Base-by-base conservation (phyloP, 2,888 invertebrate species). In the Balanococcus diminutus region DNA sequence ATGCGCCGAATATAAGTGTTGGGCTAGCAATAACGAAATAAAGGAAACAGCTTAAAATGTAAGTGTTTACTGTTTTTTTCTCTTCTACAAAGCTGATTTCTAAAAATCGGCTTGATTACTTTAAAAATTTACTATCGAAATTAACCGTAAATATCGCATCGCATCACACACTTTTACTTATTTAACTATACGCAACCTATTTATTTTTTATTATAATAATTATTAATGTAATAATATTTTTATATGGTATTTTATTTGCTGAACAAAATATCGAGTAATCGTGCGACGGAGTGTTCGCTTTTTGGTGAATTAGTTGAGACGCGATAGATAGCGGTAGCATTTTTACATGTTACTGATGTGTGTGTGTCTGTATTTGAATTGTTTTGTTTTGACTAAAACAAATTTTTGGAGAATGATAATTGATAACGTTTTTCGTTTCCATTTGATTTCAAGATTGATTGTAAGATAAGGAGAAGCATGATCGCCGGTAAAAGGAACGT, bases 11-110 rank as follows among this genome's bases (percentile, higher is more conserved):
- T 75, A 16, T 75, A 32, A 75, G 32, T 75, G 32, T 22, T 16
- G 75, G 75, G 75, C 31, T 75, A 32, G 75, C 75, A 32, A n/a
- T 75, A 75, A 14, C 75, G 75, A 75, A 31, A 75, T 32, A 75
- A 75, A 75, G 75, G 75, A 75, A 75, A 75, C 75, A n/a, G 31
- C 75, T 75, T 32, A 16, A 75, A 75, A 75, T 75, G 75, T 75
- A 75, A 75, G 75, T 75, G 75, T 36, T 75, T 75, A 22, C 19
- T n/a, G 9, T 8, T 75, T 75, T 67, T 67, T 75, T 75, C n/a
- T 75, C 32, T 19, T 25, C 1, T 75, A 32, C 9, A 14, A 67
- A 67, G 67, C 36, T 32, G 75, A 75, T 75, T 75, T 75, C 1
- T 32, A n/a, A 75, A 16, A 31, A 75, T 75, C 75, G n/a, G n/a